Percentiles rank a stretch among this genome's conserved stretches.
These are phyloP conservation scores for Brachionus calyciflorus DNA, from an alignment of 1,140 invertebrate genomes.

Conservation along the genomic window DNA sequence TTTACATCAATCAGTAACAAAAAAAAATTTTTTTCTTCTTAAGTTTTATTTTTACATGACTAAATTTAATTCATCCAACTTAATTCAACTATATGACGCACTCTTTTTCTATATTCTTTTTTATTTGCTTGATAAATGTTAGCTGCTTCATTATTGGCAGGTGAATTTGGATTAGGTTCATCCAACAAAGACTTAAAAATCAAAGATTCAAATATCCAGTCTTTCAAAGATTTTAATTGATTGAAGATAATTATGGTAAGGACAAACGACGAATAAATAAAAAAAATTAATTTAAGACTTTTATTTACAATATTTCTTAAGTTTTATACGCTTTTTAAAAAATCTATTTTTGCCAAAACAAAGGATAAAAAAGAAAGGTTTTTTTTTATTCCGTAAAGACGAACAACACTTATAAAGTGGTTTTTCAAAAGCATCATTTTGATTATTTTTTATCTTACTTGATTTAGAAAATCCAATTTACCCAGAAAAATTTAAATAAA, in stretches of 20 bases:
- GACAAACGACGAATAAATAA: not conserved
- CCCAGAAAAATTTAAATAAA: too few species aligned
- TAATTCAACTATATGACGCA: constrained; percentile 59
- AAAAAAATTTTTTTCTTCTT: not conserved
- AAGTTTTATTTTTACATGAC: too few species aligned
- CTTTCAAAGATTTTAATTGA: constrained; percentile 23
- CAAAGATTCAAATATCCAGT: not conserved
- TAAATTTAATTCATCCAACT: constrained; percentile 57
- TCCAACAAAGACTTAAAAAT: constrained; percentile 60
- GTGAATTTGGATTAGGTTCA: constrained; percentile 62
- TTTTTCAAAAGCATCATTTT: too few species aligned
- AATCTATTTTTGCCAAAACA: too few species aligned
- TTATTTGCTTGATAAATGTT: constrained; percentile 61
- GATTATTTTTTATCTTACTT: too few species aligned
- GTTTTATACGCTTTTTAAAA: too few species aligned
- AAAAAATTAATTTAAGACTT: constrained; percentile 10
- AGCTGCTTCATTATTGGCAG: constrained; percentile 60
- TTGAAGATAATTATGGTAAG: too few species aligned
- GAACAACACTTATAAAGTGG: too few species aligned
- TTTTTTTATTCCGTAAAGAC: too few species aligned
- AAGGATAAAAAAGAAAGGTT: too few species aligned
- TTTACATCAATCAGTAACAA: not conserved
- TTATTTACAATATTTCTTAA: constrained; percentile 55
- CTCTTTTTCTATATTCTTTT: constrained; percentile 60
- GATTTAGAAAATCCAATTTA: too few species aligned